Evolutionary conservation across 2,113 vertebrate genomes (phyloP).

Genomic region (Catharus bicknelli): DNA sequence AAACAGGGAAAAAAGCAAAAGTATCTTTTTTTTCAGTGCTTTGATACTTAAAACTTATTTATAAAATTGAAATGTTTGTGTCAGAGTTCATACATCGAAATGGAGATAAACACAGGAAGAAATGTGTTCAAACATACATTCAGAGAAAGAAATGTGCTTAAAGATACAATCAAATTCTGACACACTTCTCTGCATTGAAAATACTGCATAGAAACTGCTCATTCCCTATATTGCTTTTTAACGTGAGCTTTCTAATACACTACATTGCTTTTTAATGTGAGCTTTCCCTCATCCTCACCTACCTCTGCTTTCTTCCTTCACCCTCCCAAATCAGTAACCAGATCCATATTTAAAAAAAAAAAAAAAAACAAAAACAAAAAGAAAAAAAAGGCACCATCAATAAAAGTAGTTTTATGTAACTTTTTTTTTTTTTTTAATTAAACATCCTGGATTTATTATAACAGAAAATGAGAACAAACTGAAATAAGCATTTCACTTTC

Average conservation of each 20-base stretch:
- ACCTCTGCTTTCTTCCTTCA: neutral
- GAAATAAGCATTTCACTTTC: neutral
- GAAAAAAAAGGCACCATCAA: no score
- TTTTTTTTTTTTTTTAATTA: neutral
- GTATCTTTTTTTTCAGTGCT: neutral
- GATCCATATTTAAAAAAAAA: neutral
- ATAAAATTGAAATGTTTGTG: neutral
- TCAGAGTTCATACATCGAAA: neutral
- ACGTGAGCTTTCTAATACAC: accelerated
- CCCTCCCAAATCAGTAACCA: neutral
- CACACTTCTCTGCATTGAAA: neutral
- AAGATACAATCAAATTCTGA: neutral
- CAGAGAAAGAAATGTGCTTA: neutral
- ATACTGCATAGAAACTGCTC: neutral
- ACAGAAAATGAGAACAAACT: neutral
- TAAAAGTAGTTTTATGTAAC: neutral
- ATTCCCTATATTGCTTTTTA: neutral
- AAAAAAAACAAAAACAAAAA: no score
- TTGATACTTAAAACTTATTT: neutral
- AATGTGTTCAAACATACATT: accelerated
- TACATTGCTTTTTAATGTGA: accelerated
- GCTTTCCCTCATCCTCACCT: neutral
- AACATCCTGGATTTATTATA: neutral
- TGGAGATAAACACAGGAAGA: neutral
- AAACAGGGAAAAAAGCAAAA: neutral